Evolutionary conservation across 1,140 invertebrate genomes (phyloP), one percentile per base, ranked within the genome.

Genomic region (Cepaea nemoralis): DNA sequence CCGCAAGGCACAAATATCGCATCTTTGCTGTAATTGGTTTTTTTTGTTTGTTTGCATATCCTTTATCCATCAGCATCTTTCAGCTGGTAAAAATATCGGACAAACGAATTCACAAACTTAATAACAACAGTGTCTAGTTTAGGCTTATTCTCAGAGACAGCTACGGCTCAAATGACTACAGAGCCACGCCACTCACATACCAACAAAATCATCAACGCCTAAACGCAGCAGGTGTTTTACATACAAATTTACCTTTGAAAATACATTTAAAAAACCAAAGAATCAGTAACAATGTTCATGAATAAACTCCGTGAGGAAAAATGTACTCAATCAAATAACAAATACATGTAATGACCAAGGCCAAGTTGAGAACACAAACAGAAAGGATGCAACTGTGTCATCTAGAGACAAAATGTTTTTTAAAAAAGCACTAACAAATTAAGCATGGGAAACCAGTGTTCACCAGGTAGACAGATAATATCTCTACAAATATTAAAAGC

Each of bases 401-500:
- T 67, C 24, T 67, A 48, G 24, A 10, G 16, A 45, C n/a, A n/a
- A n/a, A n/a, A n/a, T n/a, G n/a, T n/a, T n/a, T n/a, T n/a, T n/a
- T n/a, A n/a, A n/a, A n/a, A n/a, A n/a, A n/a, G n/a, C n/a, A 10
- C 6, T 6, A 45, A 45, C 42, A 45, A 45, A 40, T 22, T 22
- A 66, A 67, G 66, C 63, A 45, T 10, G 42, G 42, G 16, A 12
- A 27, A 79, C 63, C 67, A 67, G 55, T 67, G 69, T 40, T 69
- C 69, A 27, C 67, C 55, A 66, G 37, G 19, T 79, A 12, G 42
- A 6, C n/a, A 35, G 63, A 79, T 67, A 67, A 66, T 69, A n/a
- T 79, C 75, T 79, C 63, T 67, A 69, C 63, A 55, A n/a, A 79
- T 79, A 79, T 79, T 59, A 79, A 79, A 79, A 79, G 77, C 77